Percentiles rank a stretch among this genome's conserved stretches.
Evolutionary conservation across 2,113 vertebrate species (phyloP).

Genomic region (Nycticryphes semicollaris): DNA sequence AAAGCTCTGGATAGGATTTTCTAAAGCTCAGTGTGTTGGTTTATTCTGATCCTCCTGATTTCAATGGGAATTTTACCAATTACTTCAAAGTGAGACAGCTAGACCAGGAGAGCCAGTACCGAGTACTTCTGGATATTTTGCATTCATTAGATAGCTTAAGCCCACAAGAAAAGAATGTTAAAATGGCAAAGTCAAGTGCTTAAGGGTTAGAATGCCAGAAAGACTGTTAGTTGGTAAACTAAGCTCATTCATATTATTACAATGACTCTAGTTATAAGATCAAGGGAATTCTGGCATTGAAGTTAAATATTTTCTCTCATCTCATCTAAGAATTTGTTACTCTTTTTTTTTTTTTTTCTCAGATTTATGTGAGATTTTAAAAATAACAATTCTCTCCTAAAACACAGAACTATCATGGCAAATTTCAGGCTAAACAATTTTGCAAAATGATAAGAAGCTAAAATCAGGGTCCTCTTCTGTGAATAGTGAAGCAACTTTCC

Average conservation of each 20-base stretch:
- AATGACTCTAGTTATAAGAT: background rate
- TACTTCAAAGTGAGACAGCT: background rate
- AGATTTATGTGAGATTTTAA: background rate
- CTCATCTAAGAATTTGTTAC: background rate
- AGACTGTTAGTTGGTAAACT: background rate
- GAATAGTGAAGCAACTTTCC: background rate
- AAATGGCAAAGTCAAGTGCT: background rate
- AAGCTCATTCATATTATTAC: background rate
- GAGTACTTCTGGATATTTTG: background rate
- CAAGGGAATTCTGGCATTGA: background rate
- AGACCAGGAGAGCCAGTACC: background rate
- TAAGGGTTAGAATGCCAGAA: background rate
- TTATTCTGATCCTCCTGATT: slow-evolving; percentile 9
- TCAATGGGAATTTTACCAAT: background rate
- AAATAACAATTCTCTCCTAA: background rate
- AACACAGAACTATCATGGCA: background rate
- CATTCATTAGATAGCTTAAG: background rate
- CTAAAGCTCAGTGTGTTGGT: background rate
- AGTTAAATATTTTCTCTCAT: background rate
- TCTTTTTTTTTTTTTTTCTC: background rate
- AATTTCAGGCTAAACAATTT: background rate
- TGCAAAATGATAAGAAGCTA: background rate
- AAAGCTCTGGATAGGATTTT: background rate
- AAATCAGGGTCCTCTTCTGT: background rate
- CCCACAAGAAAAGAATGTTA: background rate